Evolutionary conservation across 2,797 vertebrate species (phyloP).

Genomic region (Acestrorhynchus altus): DNA sequence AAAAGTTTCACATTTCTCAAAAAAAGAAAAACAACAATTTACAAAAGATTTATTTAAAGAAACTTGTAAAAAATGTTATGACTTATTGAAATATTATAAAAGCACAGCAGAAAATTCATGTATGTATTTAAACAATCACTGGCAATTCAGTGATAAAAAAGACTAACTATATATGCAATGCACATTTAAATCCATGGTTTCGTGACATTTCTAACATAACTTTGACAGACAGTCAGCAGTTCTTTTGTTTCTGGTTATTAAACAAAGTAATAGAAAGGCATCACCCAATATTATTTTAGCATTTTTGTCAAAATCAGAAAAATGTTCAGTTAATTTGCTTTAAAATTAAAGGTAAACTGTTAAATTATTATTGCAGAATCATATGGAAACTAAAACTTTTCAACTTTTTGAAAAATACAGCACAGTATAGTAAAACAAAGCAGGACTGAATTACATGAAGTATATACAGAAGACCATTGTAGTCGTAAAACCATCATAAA

Average conservation of each 20-base stretch:
- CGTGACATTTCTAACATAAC: neutral
- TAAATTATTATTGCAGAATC: neutral
- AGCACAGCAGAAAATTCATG: neutral
- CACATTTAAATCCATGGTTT: neutral
- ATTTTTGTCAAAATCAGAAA: too few species aligned
- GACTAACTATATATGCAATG: neutral
- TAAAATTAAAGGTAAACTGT: too few species aligned
- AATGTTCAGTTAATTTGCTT: too few species aligned
- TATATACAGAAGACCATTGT: neutral
- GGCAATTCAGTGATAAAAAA: neutral
- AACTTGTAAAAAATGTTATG: slow-evolving; percentile 53
- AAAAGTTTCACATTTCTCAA: neutral
- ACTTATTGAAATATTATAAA: slow-evolving; percentile 52
- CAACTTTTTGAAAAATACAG: neutral
- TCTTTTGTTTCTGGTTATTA: neutral
- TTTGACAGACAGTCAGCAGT: neutral
- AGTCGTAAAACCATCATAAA: neutral
- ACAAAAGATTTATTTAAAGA: slow-evolving; percentile 74
- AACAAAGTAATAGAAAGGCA: neutral
- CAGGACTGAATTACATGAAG: neutral
- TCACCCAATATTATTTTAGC: too few species aligned
- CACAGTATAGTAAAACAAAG: neutral
- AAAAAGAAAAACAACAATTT: slow-evolving; percentile 32
- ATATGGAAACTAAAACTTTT: neutral
- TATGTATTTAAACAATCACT: slow-evolving; percentile 25